Percentiles rank a stretch among this genome's conserved stretches.
phyloP scores from a whole-genome alignment of 2,888 invertebrate species.

The Pteria penguin region DNA sequence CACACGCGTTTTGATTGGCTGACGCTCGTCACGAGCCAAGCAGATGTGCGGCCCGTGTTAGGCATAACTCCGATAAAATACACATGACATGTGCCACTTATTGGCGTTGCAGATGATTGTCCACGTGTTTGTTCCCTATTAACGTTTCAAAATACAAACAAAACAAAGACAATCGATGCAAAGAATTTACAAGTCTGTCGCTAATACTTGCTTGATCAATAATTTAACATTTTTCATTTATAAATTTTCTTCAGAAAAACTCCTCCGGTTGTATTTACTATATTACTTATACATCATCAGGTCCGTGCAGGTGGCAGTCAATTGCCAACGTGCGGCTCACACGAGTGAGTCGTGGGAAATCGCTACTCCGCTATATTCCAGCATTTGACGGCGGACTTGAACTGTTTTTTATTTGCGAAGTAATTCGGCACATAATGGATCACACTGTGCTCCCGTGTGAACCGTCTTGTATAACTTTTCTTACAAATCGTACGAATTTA shows the following conservation, averaged over 20 bases:
- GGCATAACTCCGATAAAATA: constrained; percentile 35
- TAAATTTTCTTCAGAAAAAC: not conserved
- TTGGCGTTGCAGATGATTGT: constrained; percentile 4
- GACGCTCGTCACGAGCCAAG: constrained; percentile 39
- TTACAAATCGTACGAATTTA: not conserved
- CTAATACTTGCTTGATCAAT: not conserved
- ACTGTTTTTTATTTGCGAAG: constrained; percentile 21
- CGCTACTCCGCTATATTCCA: constrained; percentile 36
- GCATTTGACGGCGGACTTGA: constrained; percentile 11
- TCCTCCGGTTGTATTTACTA: constrained; percentile 1
- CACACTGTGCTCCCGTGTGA: constrained; percentile 37
- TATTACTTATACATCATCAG: constrained; percentile 36
- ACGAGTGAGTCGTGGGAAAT: constrained; percentile 68
- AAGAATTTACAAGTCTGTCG: not conserved
- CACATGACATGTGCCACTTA: constrained; percentile 39
- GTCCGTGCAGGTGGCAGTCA: constrained; percentile 28
- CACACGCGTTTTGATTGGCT: constrained; percentile 64
- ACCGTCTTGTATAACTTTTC: constrained; percentile 1
- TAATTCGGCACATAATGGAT: constrained; percentile 18
- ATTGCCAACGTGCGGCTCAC: constrained; percentile 52
- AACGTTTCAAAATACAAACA: not conserved
- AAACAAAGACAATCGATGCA: not conserved
- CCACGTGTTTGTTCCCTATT: constrained; percentile 24
- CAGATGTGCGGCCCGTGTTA: constrained; percentile 46
- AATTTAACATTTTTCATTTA: not conserved